These are phyloP conservation scores for Girardinus metallicus DNA, from an alignment of 2,797 vertebrate genomes.

Conservation along the genomic window DNA sequence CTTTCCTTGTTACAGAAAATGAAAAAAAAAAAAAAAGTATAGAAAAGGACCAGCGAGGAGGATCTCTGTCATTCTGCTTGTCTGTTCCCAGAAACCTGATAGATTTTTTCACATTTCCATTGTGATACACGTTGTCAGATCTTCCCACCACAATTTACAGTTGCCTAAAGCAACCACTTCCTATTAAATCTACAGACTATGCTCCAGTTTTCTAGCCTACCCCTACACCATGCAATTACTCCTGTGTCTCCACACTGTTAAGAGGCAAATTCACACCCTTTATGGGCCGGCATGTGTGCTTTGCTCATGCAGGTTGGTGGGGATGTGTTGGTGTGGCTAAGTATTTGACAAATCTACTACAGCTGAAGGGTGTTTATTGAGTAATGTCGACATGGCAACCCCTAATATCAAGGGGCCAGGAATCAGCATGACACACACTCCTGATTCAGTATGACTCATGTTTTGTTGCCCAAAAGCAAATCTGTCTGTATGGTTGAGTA, in stretches of 20 bases:
- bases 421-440: conserved; percentile 38
- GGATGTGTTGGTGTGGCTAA: conserved; percentile 44
- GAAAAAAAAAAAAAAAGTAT: conserved; percentile 34
- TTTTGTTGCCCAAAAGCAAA: conserved; percentile 17
- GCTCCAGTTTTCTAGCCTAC: conserved; percentile 49
- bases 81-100: conserved; percentile 73
- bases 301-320: conserved; percentile 48
- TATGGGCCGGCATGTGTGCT: conserved; percentile 45
- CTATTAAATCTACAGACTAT: conserved; percentile 69
- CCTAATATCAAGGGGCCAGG: conserved; percentile 52
- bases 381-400: conserved; percentile 70
- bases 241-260: conserved; percentile 42
- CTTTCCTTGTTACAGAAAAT: conserved; percentile 65
- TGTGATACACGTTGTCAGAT: conserved; percentile 79
- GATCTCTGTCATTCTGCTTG: conserved; percentile 69
- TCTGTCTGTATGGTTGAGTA: conserved; percentile 6
- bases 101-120: conserved; percentile 70
- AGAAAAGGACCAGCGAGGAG: conserved; percentile 64
- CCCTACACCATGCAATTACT: conserved; percentile 50
- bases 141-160: conserved; percentile 74
- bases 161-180: conserved; percentile 66
- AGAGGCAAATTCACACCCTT: conserved; percentile 50
- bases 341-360: conserved; percentile 70
- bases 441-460: conserved; percentile 60
- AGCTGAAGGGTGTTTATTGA: conserved; percentile 71